phyloP scores from a whole-genome alignment of 2,113 vertebrate species.

The Maccullochella peelii region DNA sequence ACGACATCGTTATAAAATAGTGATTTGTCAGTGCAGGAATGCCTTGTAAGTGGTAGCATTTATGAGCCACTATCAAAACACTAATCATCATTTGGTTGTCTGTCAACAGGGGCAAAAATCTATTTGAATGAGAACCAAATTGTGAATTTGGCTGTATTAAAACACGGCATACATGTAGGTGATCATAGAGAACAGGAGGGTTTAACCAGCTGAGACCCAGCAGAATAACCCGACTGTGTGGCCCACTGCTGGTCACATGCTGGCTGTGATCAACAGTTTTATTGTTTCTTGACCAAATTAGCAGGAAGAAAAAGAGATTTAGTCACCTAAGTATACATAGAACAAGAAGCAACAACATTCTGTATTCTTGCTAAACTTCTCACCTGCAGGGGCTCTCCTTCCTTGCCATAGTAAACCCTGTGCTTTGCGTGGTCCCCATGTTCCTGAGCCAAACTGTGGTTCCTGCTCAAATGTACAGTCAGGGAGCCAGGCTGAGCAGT shows the following conservation, averaged over 20 bases:
- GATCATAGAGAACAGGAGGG: background rate
- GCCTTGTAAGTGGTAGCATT: background rate
- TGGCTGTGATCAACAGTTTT: background rate
- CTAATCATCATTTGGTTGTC: background rate
- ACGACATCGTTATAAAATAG: background rate
- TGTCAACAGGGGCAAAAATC: too few species aligned
- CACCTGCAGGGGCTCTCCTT: constrained; percentile 48
- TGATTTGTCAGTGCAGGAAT: background rate
- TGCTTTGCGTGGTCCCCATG: background rate
- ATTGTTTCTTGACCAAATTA: background rate
- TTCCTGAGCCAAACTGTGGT: background rate
- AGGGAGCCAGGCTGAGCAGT: constrained; percentile 21
- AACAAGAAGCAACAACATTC: background rate
- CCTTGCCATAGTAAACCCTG: constrained; percentile 42
- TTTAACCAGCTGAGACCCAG: background rate
- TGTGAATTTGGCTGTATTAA: background rate
- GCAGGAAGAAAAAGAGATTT: background rate
- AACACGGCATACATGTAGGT: background rate
- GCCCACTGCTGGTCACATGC: background rate
- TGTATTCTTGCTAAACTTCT: background rate
- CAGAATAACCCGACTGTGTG: background rate
- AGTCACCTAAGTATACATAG: background rate
- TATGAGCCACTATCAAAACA: background rate
- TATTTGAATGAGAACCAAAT: too few species aligned
- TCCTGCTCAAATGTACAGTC: constrained; percentile 17